Conservation (phyloP, 2,113 vertebrate species). For the Litocranius walleri region DNA sequence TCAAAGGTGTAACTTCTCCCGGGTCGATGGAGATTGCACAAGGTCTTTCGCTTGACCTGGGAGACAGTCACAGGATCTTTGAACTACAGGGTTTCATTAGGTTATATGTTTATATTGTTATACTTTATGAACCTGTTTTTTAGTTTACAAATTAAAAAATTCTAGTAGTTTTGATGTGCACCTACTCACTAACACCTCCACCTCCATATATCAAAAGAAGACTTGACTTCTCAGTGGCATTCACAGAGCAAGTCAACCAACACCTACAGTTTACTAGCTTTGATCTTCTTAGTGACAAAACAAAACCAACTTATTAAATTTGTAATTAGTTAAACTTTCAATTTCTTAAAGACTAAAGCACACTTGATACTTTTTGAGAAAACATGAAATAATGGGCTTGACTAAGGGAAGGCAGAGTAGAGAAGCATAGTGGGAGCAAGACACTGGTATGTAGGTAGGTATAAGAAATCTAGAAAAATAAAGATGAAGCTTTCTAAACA, state of each 20-base stretch:
- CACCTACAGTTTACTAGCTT: background rate
- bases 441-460: rapidly evolving
- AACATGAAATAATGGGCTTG: background rate
- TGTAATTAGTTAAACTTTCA: background rate
- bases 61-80: background rate
- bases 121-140: background rate
- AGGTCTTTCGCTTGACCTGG: background rate
- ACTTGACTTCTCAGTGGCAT: background rate
- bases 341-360: background rate
- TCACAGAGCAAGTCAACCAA: background rate
- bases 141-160: background rate
- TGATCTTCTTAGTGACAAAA: background rate
- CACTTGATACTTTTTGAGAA: background rate
- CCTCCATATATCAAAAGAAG: background rate
- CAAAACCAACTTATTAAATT: background rate
- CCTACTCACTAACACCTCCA: background rate
- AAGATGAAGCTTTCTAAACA: background rate
- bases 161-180: background rate
- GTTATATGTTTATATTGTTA: background rate
- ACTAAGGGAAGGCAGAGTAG: background rate
- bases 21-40: background rate
- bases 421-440: background rate
- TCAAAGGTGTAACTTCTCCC: background rate
- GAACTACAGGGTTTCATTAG: background rate
- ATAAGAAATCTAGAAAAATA: background rate